Conservation (phyloP, 1,140 invertebrate genomes). For the Rhopalosiphum maidis region DNA sequence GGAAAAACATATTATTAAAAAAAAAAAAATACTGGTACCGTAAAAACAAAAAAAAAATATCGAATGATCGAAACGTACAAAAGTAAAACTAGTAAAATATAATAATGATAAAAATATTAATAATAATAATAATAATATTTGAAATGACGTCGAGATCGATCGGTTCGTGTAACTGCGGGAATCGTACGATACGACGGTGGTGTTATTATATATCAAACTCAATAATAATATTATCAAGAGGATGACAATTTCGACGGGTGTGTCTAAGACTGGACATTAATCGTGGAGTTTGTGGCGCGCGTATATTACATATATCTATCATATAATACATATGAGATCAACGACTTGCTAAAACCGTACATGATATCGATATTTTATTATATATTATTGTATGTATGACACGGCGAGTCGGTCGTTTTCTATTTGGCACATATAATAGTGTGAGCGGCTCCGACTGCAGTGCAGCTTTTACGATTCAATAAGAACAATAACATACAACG, state of each 20-base stretch:
- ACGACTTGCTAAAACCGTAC: background rate
- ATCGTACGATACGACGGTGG: background rate
- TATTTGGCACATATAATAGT: background rate
- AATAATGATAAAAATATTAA: background rate
- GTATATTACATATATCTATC: background rate
- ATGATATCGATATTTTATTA: background rate
- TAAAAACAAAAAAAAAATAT: background rate
- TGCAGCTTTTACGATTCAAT: background rate
- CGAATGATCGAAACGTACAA: background rate
- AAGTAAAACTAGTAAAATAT: background rate
- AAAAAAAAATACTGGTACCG: background rate
- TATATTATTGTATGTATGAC: background rate
- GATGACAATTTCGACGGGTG: background rate
- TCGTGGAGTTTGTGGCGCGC: background rate
- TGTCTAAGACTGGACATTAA: constrained; percentile 1
- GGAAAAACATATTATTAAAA: background rate
- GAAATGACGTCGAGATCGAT: background rate
- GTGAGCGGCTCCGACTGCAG: background rate
- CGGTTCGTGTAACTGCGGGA: background rate
- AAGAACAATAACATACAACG: background rate
- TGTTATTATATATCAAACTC: background rate
- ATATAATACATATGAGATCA: background rate
- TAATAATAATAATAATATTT: background rate
- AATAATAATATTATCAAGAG: background rate
- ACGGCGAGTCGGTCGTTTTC: background rate